Evolutionary conservation across 1,140 invertebrate species (phyloP).

Genomic region (Teleopsis dalmanni): DNA sequence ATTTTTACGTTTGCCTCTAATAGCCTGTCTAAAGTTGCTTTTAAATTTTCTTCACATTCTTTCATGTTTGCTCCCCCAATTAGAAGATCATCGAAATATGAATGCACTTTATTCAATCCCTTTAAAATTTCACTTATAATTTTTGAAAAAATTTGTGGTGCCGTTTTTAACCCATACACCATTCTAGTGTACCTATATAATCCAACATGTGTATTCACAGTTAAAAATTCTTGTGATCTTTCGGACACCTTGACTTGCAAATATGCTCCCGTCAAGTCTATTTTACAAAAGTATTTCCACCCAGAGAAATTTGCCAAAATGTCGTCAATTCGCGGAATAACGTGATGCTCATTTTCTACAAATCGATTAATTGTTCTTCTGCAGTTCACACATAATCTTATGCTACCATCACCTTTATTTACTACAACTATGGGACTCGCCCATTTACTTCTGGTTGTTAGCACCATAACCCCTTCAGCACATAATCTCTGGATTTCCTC

Average conservation of each 20-base stretch:
- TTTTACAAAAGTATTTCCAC: background rate
- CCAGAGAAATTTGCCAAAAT: background rate
- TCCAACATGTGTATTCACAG: background rate
- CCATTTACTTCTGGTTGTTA: slow-evolving; percentile 23
- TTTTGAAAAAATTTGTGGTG: too few relatives aligned
- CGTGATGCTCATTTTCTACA: slow-evolving; percentile 27
- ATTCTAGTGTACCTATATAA: background rate
- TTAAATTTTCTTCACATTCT: slow-evolving; percentile 6
- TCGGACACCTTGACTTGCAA: background rate
- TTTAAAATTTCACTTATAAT: slow-evolving; percentile 12
- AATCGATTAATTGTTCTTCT: slow-evolving; percentile 39
- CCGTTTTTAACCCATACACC: too few relatives aligned
- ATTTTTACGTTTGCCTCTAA: slow-evolving; percentile 14
- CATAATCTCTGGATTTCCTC: slow-evolving; percentile 21
- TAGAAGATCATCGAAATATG: slow-evolving; percentile 9
- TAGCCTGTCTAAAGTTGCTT: background rate
- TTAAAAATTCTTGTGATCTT: background rate
- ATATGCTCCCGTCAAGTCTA: background rate
- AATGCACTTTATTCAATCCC: background rate
- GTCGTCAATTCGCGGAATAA: too few relatives aligned
- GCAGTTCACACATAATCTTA: slow-evolving; percentile 46
- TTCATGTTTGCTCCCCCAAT: slow-evolving; percentile 3
- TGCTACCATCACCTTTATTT: slow-evolving; percentile 41
- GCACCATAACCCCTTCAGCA: slow-evolving; percentile 11
- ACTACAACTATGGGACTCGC: slow-evolving; percentile 43